Base-by-base conservation (phyloP, 2,113 vertebrate species). In the Gavia stellata region DNA sequence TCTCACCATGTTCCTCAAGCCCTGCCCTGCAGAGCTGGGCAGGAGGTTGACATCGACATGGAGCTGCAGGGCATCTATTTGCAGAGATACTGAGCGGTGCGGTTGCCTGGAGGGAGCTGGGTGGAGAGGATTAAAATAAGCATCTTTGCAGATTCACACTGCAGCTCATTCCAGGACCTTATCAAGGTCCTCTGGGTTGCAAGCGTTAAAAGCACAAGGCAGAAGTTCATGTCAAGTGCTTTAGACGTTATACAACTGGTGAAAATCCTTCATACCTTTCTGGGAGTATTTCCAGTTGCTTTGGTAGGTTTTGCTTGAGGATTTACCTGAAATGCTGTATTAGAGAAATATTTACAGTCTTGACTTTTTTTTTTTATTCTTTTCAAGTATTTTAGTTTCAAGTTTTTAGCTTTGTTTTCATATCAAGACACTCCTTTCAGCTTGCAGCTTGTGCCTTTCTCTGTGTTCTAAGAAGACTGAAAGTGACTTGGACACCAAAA, bases 1-100 rank as follows among this genome's bases (percentile, higher is more conserved):
- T n/a, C 42, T 47, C 34, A 38, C 7, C 12, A 0, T 5, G 4
- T 67, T 53, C 47, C 31, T 73, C 36, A 11, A 62, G 36, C 28
- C n/a, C 61, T 67, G 53, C 53, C 20, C 78, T 71, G 33, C 74
- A 52, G 66, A 66, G 24, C 50, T 58, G 38, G 50, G 33, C 2
- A 3, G 44, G 11, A 50, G 18, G 33, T 58, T 8, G 0, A 44
- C 3, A 1, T 63, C 42, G 6, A 7, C 1, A 1, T 66, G 36
- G 52, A 65, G 36, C 38, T 84, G 38, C 31, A 63, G 33, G 49
- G 12, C 36, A 63, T 16, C 4, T 0, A 4, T 29, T 58, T 65
- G 65, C 56, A 71, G 42, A 71, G 31, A 24, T 16, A 36, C 7
- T 20, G 45, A 38, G 33, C 4, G 0, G 16, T 38, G 47, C 17